Evolutionary conservation across 2,888 invertebrate species (phyloP).

Genomic region (Hirudinaria manillensis): DNA sequence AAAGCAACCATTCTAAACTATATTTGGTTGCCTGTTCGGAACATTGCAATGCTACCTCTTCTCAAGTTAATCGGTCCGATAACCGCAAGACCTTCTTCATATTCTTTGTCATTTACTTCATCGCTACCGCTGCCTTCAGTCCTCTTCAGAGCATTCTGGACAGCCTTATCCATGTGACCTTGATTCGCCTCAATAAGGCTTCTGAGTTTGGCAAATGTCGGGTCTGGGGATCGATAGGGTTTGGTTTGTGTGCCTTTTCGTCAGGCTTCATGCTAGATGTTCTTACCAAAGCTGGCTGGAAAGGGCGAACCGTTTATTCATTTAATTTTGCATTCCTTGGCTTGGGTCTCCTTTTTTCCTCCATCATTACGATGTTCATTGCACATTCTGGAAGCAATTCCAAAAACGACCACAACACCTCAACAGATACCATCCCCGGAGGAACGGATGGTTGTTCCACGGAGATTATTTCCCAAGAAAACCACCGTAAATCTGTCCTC

Average conservation of each 20-base stretch:
- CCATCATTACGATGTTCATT: no score
- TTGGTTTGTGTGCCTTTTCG: conserved; percentile 58
- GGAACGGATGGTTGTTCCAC: no score
- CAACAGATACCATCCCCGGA: no score
- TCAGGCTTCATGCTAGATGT: conserved; percentile 47
- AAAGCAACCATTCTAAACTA: no score
- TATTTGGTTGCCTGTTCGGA: no score
- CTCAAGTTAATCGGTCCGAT: not conserved
- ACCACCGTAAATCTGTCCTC: not conserved
- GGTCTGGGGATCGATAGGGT: conserved; percentile 80
- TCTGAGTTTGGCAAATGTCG: conserved; percentile 63
- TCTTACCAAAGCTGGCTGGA: not conserved
- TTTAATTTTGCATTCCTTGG: not conserved
- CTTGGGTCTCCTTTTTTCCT: not conserved
- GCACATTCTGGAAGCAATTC: not conserved
- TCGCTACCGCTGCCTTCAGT: conserved; percentile 73
- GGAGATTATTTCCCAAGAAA: not conserved
- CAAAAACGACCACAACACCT: no score
- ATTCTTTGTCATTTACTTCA: conserved; percentile 72
- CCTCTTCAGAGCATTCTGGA: conserved; percentile 81
- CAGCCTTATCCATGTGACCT: conserved; percentile 77
- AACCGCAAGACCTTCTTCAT: conserved; percentile 64
- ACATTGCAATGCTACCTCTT: no score
- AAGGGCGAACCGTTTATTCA: not conserved
- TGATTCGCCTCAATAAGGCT: conserved; percentile 66